Base-by-base conservation (phyloP, 2,888 invertebrate genomes). In the Aphrophora alni region DNA sequence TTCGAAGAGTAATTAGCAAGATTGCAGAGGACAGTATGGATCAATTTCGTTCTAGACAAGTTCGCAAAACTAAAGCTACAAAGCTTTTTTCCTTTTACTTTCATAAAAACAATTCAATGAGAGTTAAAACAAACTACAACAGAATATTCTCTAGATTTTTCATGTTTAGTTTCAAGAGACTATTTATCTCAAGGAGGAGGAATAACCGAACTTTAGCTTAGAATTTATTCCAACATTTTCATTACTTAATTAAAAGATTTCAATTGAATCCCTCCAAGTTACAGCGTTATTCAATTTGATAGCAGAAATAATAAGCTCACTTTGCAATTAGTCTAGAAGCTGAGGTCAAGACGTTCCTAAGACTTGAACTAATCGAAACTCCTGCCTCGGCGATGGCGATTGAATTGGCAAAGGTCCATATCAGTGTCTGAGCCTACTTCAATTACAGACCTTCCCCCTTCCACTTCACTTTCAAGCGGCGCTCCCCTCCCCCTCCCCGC, bases 341-440 rank as follows among this genome's bases (percentile, higher is more conserved):
- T 14, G 59, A 59, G 59, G 59, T 59, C 59, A 59, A 44, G 59
- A 59, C 4, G 59, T 59, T 7, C 59, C 21, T 14, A 4, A 21
- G 5, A 1, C n/a, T 59, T 21, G 12, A 59, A 59, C 59, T 59
- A 21, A 59, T 21, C 59, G 4, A 59, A n/a, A n/a, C 21, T n/a
- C 7, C 21, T 21, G 21, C 59, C 21, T 59, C 59, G 59, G 12
- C 59, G n/a, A 59, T 59, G 59, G 59, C 59, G 59, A 59, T 59
- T 59, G 59, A 59, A 59, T 59, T 59, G 59, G 59, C 59, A 59
- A 59, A 59, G 59, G 59, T 59, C 59, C 59, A 59, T 59, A 59
- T 21, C 21, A 59, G n/a, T 44, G 8, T 8, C 59, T 59, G 59
- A 59, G 59, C 59, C 59, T 59, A n/a, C 59, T 59, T 59, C 59